Base-by-base conservation (phyloP, 35 echinoderm and acorn worm genomes). In the Lytechinus pictus region DNA sequence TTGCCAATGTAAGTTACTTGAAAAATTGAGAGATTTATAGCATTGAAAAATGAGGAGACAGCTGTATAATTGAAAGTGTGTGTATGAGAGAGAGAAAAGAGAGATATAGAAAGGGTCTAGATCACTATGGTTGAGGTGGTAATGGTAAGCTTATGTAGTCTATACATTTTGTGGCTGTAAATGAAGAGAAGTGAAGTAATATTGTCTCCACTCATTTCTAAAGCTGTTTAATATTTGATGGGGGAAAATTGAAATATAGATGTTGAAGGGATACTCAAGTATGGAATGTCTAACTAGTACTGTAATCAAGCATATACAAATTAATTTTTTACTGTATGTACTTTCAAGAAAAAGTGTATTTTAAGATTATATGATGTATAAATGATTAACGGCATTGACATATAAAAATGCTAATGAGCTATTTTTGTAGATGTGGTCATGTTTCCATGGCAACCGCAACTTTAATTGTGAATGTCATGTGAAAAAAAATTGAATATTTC, bases 271-370 rank as follows among this genome's bases (percentile, higher is more conserved):
- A 24, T 24, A 24, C 66, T 79, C 66, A 79, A 79, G 66, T 24
- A 24, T 79, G 66, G 66, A 16, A 24, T 79, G 66, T 24, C 66
- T 79, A 79, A 79, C 66, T 79, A 79, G 66, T 79, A 79, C 66
- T 79, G 19, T 79, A 79, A 27, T 79, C 66, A 79, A 79, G 66
- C 66, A 79, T 79, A 79, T 79, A 79, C 24, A 19, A 79, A 79
- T 79, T 79, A 79, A 79, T 79, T 90, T 90, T 90, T 90, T 90
- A 90, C 88, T 90, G 88, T 44, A 90, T 10, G 88, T 90, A 90
- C 52, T 52, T 54, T 54, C 52, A 90, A 52, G 88, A 90, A 79
- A 79, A 44, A 79, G 44, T 90, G 88, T 90, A 90, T 90, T 90
- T 90, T 90, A 90, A 52, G 88, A 90, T 90, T 44, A 52, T 44